Evolutionary conservation across 2,888 invertebrate genomes (phyloP), one percentile per base, ranked within the genome.

Genomic region (Rhorus exstirpatorius): DNA sequence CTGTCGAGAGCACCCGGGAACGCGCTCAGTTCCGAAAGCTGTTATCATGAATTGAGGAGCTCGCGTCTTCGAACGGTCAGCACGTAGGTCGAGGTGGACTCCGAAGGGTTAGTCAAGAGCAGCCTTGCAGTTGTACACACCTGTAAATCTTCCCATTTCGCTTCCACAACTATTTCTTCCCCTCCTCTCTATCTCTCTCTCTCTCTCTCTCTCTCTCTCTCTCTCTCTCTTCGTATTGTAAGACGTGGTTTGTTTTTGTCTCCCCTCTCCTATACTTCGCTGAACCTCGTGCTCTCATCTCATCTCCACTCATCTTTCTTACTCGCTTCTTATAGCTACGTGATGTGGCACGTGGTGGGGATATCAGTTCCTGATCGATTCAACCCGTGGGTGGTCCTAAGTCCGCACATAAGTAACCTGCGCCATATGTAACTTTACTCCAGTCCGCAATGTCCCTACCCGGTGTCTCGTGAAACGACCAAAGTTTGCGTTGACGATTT

Each of bases 341-440:
- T 35, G 49, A 65, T 44, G 65, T 31, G 31, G 10, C 10, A 12
- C 17, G 31, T 24, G 21, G 51, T 49, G 60, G 21, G 63, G 87
- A 86, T 90, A 90, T 90, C 90, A 89, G 90, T 91, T 91, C 89
- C 89, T 91, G 91, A 91, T 91, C 91, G 91, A 91, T 91, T 90
- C 90, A 89, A 88, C 87, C 89, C 87, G 90, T 91, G 91, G 91
- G 91, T 91, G 91, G 91, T 91, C 91, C 87, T 81, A 85, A 72
- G 86, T 87, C 86, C 86, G 88, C 60, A 6, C 84, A 85, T 88
- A 88, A 35, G 67, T 68, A 72, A 71, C 88, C 87, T 84, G 86
- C 83, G 74, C 83, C 38, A 6, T 6, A 3, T 88, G 91, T 90
- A 91, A 91, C 88, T 88, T 86, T 88, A 90, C 87, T 89, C 90